These are phyloP conservation scores for Rhea pennata DNA, from an alignment of 2,113 vertebrate genomes.

Conservation along the genomic window DNA sequence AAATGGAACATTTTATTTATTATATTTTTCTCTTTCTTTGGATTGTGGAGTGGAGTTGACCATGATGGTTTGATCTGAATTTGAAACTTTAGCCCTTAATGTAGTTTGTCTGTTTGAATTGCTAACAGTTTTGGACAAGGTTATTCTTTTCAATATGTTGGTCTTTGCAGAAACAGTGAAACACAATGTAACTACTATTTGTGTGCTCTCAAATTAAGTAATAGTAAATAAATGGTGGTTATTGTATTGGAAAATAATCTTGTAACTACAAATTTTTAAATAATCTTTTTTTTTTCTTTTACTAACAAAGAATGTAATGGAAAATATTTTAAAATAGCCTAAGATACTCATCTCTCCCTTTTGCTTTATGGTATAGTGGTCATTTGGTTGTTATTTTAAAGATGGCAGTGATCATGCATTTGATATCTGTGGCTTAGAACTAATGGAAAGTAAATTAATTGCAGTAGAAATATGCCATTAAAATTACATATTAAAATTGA, in stretches of 20 bases:
- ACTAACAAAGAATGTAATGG: neutral
- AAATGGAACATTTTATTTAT: neutral
- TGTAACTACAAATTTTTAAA: neutral
- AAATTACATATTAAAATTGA: constrained; percentile 41
- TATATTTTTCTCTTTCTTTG: neutral
- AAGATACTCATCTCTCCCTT: neutral
- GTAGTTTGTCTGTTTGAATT: neutral
- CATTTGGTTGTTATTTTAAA: constrained; percentile 19
- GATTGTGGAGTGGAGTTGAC: neutral
- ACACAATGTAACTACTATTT: neutral
- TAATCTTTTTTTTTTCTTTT: constrained; percentile 13
- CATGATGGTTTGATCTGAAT: neutral
- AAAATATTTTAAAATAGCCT: neutral
- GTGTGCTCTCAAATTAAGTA: neutral
- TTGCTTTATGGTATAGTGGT: neutral
- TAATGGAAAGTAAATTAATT: constrained; percentile 34
- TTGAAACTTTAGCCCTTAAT: neutral
- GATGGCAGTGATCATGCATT: neutral
- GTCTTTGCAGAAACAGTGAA: neutral
- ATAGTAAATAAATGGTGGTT: neutral
- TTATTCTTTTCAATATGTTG: neutral
- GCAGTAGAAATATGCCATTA: constrained; percentile 36
- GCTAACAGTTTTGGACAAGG: neutral
- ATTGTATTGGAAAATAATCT: neutral
- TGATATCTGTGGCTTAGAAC: constrained; percentile 11